Evolutionary conservation across 2,797 vertebrate species (phyloP).

Genomic region (Pangasius larnaudii): DNA sequence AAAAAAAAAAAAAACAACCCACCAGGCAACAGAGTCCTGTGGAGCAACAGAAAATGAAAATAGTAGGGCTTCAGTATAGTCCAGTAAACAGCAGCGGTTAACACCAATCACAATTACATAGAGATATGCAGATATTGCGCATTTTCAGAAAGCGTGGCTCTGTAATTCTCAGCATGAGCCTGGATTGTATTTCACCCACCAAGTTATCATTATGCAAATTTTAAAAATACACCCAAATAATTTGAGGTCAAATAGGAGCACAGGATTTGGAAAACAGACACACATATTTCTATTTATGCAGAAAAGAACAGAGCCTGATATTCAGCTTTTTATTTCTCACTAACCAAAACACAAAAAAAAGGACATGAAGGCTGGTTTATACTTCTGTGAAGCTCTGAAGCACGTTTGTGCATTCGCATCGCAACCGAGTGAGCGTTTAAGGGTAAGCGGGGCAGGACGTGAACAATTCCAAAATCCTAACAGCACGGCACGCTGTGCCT

Average conservation of each 20-base stretch:
- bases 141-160: background rate
- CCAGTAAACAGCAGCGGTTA: background rate
- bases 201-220: background rate
- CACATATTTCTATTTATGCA: background rate
- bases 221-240: background rate
- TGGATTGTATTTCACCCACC: background rate
- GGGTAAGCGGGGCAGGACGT: background rate
- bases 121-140: background rate
- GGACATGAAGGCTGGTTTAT: background rate
- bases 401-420: background rate
- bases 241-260: background rate
- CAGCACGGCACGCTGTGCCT: background rate
- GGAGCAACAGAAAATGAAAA: conserved; percentile 2
- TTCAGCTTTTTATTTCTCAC: background rate
- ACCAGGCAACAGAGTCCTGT: background rate
- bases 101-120: background rate
- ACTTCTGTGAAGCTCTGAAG: background rate
- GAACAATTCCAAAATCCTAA: background rate
- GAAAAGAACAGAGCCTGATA: background rate
- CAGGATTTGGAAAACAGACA: background rate
- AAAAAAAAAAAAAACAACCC: background rate
- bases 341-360: background rate
- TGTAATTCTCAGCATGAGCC: background rate
- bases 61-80: background rate
- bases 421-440: background rate